Percentiles rank a stretch among this genome's conserved stretches.
phyloP scores from a whole-genome alignment of 2,888 invertebrate genomes.

The Tetragonisca angustula region DNA sequence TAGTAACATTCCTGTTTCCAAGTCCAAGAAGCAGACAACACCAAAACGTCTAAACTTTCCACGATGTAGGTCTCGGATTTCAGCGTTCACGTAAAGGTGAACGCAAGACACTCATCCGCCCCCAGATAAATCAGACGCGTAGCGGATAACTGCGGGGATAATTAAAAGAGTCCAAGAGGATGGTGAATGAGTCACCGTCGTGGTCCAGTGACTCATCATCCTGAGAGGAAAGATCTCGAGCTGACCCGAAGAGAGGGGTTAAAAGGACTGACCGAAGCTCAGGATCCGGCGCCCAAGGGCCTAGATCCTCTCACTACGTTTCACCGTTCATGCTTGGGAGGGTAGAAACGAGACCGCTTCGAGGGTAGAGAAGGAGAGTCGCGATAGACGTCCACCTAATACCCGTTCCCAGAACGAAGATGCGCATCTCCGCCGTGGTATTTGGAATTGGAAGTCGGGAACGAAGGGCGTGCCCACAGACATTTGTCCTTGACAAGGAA shows the following conservation, averaged over 20 bases:
- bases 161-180: conserved; percentile 59
- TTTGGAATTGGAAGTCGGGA: conserved; percentile 63
- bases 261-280: conserved; percentile 67
- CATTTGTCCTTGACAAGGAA: conserved; percentile 59
- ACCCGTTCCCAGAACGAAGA: conserved; percentile 62
- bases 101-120: background rate
- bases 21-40: background rate
- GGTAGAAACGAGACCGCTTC: conserved; percentile 68
- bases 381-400: conserved; percentile 50
- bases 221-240: conserved; percentile 45
- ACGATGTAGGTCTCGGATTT: background rate
- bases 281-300: conserved; percentile 68
- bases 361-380: conserved; percentile 57
- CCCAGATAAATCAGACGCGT: conserved; percentile 17
- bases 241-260: conserved; percentile 56
- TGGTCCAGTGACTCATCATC: conserved; percentile 65
- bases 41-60: background rate
- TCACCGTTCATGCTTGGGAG: conserved; percentile 61
- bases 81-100: background rate
- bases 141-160: conserved; percentile 18
- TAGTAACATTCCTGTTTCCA: background rate
- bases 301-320: conserved; percentile 58
- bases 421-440: conserved; percentile 39
- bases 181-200: conserved; percentile 62
- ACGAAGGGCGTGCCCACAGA: conserved; percentile 58